Evolutionary conservation across 2,888 invertebrate genomes (phyloP), one percentile per base, ranked within the genome.

Genomic region (Chrysotoxum bicinctum): DNA sequence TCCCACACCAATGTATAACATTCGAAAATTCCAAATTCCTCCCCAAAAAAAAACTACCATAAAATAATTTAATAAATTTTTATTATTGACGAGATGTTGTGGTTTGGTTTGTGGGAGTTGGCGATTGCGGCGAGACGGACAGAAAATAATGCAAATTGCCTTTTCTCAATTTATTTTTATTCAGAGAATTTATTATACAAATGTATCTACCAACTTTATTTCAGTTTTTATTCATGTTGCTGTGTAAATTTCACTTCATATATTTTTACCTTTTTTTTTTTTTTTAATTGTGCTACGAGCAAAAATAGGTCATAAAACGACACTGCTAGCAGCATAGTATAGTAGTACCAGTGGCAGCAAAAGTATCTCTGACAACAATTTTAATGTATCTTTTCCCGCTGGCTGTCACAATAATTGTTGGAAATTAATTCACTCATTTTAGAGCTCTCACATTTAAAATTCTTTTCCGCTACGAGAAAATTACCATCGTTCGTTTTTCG

Each of bases 371-470:
- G 40, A 23, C 52, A 50, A 23, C 7, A n/a, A n/a, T 40, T 68
- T 52, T 48, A 35, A 19, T 30, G 56, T 21, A 23, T 43, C 43
- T 50, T 26, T 50, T 50, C n/a, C 14, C 50, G 48, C 23, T 26
- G 30, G 54, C 56, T 70, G 54, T 70, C 69, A 70, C 69, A 56
- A 43, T 70, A 70, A 70, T 56, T 56, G 56, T 70, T 43, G 54
- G 54, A 69, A 54, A 69, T 69, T 54, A 69, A 69, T 69, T 69
- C 54, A 69, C 43, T 62, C 43, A 50, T 43, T 69, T 50, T 23
- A 23, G 23, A 50, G 50, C 16, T 37, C 14, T 23, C 43, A 69
- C 69, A 56, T 26, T 43, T 30, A 54, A 69, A 69, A 68, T 52
- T 40, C 52, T 52, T 68, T 68, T 52, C n/a, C 68, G 19, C 69